Percentiles rank a stretch among this genome's conserved stretches.
phyloP scores from a whole-genome alignment of 2,888 invertebrate species.

The Beris morrisii region DNA sequence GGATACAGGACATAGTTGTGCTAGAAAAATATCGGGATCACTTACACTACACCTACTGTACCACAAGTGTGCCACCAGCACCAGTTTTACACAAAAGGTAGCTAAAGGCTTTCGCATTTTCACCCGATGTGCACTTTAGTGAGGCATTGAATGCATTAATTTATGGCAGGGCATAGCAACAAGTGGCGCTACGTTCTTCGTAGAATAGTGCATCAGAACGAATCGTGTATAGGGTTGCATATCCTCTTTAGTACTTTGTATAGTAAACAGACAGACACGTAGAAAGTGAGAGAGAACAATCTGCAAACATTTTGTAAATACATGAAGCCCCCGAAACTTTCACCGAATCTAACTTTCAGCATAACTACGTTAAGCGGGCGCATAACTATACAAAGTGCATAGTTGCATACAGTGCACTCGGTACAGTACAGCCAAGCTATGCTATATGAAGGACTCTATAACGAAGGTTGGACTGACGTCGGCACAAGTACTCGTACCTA shows the following conservation, averaged over 20 bases:
- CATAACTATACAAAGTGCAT: not conserved
- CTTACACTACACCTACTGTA: not conserved
- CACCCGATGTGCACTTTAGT: constrained; percentile 16
- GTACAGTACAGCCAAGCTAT: not conserved
- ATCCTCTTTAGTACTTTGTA: not conserved
- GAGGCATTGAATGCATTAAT: constrained; percentile 32
- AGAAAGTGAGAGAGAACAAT: constrained; percentile 39
- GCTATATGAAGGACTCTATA: no score
- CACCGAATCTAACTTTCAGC: constrained; percentile 37
- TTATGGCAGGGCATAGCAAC: constrained; percentile 35
- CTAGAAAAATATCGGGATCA: constrained; percentile 1
- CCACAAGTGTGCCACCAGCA: constrained; percentile 10
- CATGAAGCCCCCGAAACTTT: constrained; percentile 38
- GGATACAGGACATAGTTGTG: no score
- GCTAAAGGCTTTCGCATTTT: no score
- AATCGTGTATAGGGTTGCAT: constrained; percentile 14
- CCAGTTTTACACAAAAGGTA: no score
- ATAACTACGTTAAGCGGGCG: constrained; percentile 36
- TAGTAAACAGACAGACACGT: constrained; percentile 13
- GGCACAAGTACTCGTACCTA: no score
- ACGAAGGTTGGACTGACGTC: no score
- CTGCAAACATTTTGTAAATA: constrained; percentile 40
- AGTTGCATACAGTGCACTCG: not conserved
- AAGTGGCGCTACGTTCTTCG: constrained; percentile 42
- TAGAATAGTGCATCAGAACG: not conserved